These are phyloP conservation scores for Chelonus formosanus DNA, from an alignment of 2,888 invertebrate genomes.

Conservation along the genomic window DNA sequence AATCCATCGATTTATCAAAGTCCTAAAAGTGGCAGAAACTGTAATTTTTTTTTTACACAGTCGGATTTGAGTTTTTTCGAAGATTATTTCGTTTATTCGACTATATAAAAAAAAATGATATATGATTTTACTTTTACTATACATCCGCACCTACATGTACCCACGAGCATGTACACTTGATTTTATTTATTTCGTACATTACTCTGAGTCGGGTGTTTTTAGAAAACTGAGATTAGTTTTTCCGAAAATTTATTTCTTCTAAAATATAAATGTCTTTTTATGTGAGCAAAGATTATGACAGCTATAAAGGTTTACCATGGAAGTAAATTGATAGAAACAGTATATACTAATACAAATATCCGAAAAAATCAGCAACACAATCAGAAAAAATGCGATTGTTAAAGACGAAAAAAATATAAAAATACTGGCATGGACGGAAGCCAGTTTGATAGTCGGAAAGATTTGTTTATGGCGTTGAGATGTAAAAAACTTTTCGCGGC, in stretches of 20 bases:
- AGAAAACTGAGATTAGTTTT: neutral
- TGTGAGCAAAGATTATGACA: constrained; percentile 1
- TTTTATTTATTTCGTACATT: too few relatives aligned
- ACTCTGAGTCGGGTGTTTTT: neutral
- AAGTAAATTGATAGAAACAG: neutral
- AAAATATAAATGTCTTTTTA: neutral
- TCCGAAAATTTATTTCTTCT: neutral
- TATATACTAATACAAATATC: constrained; percentile 1
- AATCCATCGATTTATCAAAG: too few relatives aligned
- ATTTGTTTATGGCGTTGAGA: constrained; percentile 43
- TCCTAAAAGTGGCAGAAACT: too few relatives aligned
- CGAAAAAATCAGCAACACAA: constrained; percentile 15
- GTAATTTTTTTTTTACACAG: too few relatives aligned
- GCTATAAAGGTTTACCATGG: neutral
- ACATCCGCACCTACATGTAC: too few relatives aligned
- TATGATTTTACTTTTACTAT: too few relatives aligned
- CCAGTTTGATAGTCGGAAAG: constrained; percentile 32
- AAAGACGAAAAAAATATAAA: constrained; percentile 24
- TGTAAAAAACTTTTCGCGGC: constrained; percentile 39
- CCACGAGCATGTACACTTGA: too few relatives aligned
- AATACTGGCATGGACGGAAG: constrained; percentile 37
- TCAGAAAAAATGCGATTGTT: constrained; percentile 15
- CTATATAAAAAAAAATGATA: too few relatives aligned
- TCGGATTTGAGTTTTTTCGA: too few relatives aligned
- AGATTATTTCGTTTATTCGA: too few relatives aligned